Evolutionary conservation across 2,113 vertebrate genomes (phyloP).

Genomic region (Oncorhynchus masou): DNA sequence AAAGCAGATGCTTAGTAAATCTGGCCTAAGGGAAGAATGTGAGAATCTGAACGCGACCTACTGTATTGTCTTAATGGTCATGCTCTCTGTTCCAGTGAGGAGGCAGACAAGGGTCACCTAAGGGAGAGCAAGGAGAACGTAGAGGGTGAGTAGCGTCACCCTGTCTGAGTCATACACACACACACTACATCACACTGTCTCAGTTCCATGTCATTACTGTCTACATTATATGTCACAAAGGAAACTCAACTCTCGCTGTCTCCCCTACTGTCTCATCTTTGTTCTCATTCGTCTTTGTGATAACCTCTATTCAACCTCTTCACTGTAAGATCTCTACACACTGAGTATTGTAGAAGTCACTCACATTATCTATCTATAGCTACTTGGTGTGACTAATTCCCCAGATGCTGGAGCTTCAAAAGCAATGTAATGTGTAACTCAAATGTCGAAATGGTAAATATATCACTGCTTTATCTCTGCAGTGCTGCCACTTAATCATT

Average conservation of each 20-base stretch:
- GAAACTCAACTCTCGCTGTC: neutral
- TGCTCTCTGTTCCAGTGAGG: slow-evolving; percentile 73
- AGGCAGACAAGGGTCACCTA: slow-evolving; percentile 75
- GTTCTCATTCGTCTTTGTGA: neutral
- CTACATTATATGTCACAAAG: neutral
- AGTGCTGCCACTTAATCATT: too few relatives aligned
- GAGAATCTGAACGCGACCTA: too few relatives aligned
- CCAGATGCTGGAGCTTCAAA: neutral
- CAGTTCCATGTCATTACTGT: too few relatives aligned
- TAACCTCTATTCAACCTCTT: neutral
- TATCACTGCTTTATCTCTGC: too few relatives aligned
- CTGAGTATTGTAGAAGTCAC: neutral
- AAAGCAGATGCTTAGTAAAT: too few relatives aligned
- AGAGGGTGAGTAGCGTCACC: slow-evolving; percentile 79
- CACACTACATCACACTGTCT: too few relatives aligned
- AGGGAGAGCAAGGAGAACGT: slow-evolving; percentile 76
- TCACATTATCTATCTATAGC: too few relatives aligned
- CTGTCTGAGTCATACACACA: neutral
- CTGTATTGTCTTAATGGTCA: slow-evolving; percentile 8
- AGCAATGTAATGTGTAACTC: neutral
- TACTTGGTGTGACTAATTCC: too few relatives aligned
- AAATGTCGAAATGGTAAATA: too few relatives aligned
- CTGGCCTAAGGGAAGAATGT: too few relatives aligned
- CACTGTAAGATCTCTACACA: too few relatives aligned
- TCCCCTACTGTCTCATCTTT: neutral